phyloP scores from a whole-genome alignment of 2,888 invertebrate genomes.

The Lepidocyrtinus sp. region DNA sequence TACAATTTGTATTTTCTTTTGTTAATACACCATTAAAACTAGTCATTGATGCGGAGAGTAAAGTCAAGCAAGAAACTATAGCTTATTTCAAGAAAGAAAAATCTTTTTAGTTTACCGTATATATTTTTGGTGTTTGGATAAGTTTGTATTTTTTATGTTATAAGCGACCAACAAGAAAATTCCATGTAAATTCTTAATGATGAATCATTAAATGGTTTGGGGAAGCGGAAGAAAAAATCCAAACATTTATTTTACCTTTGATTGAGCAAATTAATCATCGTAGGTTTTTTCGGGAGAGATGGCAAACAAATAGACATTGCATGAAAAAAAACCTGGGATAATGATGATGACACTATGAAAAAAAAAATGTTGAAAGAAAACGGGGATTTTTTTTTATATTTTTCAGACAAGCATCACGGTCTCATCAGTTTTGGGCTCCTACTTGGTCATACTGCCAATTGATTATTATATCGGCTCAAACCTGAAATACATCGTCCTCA shows the following conservation, averaged over 20 bases:
- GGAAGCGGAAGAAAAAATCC: conserved; percentile 34
- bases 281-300: neutral
- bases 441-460: conserved; percentile 77
- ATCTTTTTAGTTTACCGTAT: neutral
- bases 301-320: conserved; percentile 1
- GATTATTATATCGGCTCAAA: conserved; percentile 80
- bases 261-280: conserved; percentile 12
- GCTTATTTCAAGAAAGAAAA: conserved; percentile 6
- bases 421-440: conserved; percentile 79
- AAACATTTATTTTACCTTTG: conserved; percentile 8
- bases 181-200: conserved; percentile 24
- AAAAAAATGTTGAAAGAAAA: conserved; percentile 1
- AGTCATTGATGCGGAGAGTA: conserved; percentile 32
- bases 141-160: neutral
- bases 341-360: neutral
- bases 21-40: conserved; percentile 49
- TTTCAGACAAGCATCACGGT: conserved; percentile 77
- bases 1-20: conserved; percentile 1
- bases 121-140: neutral
- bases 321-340: no score
- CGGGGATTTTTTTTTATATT: conserved; percentile 14
- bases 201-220: conserved; percentile 42
- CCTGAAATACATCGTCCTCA: conserved; percentile 80
- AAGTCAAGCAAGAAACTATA: neutral
- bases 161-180: neutral